Percentiles rank a stretch among this genome's conserved stretches.
Evolutionary conservation across 1,140 invertebrate genomes (phyloP).

Genomic region (Micrasema longulum): DNA sequence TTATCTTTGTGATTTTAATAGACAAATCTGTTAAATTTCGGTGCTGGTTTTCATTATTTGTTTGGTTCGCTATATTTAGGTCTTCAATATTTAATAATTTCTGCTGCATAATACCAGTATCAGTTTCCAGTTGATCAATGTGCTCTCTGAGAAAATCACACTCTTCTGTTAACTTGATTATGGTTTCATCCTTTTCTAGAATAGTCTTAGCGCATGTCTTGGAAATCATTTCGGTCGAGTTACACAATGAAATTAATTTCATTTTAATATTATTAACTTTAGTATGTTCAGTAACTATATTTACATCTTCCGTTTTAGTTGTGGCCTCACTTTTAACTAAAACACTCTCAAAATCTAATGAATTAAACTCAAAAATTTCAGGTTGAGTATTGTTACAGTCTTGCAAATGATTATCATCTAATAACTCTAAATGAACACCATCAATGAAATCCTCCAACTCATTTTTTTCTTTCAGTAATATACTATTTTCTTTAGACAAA

Average conservation of each 20-base stretch:
- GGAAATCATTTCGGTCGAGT: constrained; percentile 37
- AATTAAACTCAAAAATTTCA: constrained; percentile 1
- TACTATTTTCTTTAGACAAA: not conserved
- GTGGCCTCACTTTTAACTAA: not conserved
- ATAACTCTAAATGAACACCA: not conserved
- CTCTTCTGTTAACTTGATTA: constrained; percentile 12
- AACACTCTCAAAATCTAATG: constrained; percentile 11
- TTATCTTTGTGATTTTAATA: not conserved
- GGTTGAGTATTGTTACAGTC: not conserved
- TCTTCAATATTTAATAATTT: constrained; percentile 4
- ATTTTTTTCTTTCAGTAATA: constrained; percentile 27
- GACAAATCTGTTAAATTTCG: not conserved
- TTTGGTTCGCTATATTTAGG: not conserved
- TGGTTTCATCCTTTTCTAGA: constrained; percentile 32
- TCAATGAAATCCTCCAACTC: constrained; percentile 24
- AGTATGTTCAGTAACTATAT: not conserved
- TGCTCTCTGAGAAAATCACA: constrained; percentile 9
- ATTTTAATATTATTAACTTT: constrained; percentile 17
- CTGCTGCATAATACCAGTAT: not conserved
- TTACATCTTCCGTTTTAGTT: not conserved
- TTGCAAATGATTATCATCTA: not conserved
- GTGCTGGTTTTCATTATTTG: constrained; percentile 13
- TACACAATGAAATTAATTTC: constrained; percentile 6
- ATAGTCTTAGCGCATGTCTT: constrained; percentile 37
- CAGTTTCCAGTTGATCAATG: not conserved